A percentile compares a stretch with the other conserved stretches of the same genome.
These are phyloP conservation scores for Spodoptera picta DNA, from an alignment of 2,888 invertebrate genomes.

Conservation along the genomic window DNA sequence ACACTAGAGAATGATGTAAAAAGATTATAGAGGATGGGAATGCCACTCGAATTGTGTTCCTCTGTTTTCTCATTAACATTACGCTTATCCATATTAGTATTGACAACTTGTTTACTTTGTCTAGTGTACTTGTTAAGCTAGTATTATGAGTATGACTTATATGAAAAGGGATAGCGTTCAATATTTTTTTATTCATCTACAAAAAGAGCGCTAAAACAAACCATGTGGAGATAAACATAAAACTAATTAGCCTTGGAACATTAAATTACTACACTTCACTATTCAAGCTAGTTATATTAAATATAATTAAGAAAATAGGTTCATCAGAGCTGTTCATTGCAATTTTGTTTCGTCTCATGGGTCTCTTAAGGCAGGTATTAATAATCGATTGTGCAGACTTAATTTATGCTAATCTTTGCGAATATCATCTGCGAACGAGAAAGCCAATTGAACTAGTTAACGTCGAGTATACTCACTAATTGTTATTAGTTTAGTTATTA, in stretches of 20 bases:
- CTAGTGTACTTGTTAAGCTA: too few species aligned
- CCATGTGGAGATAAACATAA: neutral
- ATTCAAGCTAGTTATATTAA: constrained; percentile 14
- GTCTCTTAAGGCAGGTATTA: constrained; percentile 22
- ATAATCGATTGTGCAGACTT: constrained; percentile 37
- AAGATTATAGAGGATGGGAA: neutral
- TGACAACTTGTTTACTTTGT: too few species aligned
- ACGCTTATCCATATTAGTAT: too few species aligned
- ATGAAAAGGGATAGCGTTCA: too few species aligned
- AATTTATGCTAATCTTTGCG: constrained; percentile 49
- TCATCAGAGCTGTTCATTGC: constrained; percentile 23
- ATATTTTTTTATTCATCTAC: too few species aligned
- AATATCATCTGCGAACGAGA: constrained; percentile 38
- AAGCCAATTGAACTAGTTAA: constrained; percentile 43
- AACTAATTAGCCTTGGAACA: constrained; percentile 12
- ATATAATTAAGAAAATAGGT: constrained; percentile 9
- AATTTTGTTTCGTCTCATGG: constrained; percentile 13
- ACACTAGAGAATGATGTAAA: too few species aligned
- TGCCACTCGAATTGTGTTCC: too few species aligned
- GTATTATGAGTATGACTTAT: too few species aligned
- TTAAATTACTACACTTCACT: constrained; percentile 9
- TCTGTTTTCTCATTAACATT: too few species aligned
- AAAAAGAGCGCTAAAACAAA: too few species aligned
- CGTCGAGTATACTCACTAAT: constrained; percentile 25
- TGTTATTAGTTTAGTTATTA: too few species aligned